Evolutionary conservation across 1,140 invertebrate species (phyloP).

Genomic region (Drosophila jambulina): DNA sequence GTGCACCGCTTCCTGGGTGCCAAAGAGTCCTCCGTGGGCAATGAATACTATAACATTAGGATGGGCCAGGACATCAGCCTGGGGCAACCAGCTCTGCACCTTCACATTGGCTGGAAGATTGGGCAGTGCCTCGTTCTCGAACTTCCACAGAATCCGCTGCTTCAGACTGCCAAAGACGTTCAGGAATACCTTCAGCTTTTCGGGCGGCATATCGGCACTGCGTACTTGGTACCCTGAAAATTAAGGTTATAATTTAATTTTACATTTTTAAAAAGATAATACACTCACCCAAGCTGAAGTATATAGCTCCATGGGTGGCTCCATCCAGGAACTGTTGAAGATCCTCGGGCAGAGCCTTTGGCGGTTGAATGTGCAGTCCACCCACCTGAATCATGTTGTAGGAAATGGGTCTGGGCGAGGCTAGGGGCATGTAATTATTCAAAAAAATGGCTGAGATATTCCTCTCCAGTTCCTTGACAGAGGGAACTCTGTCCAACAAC

Average conservation of each 20-base stretch:
- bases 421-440: conserved; percentile 85
- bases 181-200: conserved; percentile 86
- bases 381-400: conserved; percentile 86
- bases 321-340: conserved; percentile 81
- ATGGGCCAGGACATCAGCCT: conserved; percentile 88
- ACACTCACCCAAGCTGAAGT: too few relatives aligned
- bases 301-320: conserved; percentile 86
- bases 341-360: conserved; percentile 79
- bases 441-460: conserved; percentile 86
- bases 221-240: too few relatives aligned
- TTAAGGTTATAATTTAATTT: too few relatives aligned
- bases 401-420: conserved; percentile 82
- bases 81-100: conserved; percentile 88
- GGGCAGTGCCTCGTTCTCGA: conserved; percentile 86
- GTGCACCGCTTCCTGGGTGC: conserved; percentile 87
- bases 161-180: conserved; percentile 86
- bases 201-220: conserved; percentile 79
- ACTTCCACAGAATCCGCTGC: conserved; percentile 88
- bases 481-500: conserved; percentile 59
- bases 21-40: conserved; percentile 88
- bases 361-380: conserved; percentile 85
- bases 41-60: conserved; percentile 87
- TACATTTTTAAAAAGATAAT: too few relatives aligned
- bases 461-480: conserved; percentile 85
- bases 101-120: conserved; percentile 87